Evolutionary conservation across 2,797 vertebrate genomes (phyloP).

Genomic region (Balearica regulorum): DNA sequence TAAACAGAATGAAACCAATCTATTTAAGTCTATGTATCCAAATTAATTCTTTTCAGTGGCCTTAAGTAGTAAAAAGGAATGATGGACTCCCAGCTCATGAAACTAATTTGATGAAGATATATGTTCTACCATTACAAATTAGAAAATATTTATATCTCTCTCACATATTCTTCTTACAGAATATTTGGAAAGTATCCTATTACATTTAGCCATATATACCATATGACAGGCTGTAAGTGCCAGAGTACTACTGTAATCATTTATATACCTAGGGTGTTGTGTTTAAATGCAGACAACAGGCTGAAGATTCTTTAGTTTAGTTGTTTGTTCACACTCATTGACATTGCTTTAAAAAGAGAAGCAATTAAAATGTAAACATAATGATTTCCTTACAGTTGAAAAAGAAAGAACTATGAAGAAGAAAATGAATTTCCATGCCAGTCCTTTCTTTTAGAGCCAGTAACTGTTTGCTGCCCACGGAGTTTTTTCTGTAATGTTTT

Average conservation of each 20-base stretch:
- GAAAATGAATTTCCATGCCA: neutral
- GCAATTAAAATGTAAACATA: neutral
- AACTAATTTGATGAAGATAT: neutral
- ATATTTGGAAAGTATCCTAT: neutral
- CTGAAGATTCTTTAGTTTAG: neutral
- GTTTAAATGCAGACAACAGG: neutral
- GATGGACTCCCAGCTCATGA: neutral
- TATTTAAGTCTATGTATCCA: neutral
- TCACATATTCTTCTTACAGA: neutral
- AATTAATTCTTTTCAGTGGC: neutral
- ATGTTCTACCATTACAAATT: neutral
- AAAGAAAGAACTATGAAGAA: neutral
- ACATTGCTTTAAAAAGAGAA: neutral
- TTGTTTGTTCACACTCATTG: neutral
- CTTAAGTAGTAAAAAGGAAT: neutral
- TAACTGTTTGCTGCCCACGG: neutral
- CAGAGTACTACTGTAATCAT: neutral
- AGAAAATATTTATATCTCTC: neutral
- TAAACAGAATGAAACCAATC: neutral
- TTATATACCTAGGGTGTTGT: neutral
- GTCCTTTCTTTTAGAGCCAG: neutral
- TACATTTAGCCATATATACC: neutral
- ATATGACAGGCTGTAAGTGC: neutral
- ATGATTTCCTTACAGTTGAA: neutral
- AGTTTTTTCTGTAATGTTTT: neutral